Percentiles rank a stretch among this genome's conserved stretches.
phyloP scores from a whole-genome alignment of 2,888 invertebrate species.

The Cinara cedri region DNA sequence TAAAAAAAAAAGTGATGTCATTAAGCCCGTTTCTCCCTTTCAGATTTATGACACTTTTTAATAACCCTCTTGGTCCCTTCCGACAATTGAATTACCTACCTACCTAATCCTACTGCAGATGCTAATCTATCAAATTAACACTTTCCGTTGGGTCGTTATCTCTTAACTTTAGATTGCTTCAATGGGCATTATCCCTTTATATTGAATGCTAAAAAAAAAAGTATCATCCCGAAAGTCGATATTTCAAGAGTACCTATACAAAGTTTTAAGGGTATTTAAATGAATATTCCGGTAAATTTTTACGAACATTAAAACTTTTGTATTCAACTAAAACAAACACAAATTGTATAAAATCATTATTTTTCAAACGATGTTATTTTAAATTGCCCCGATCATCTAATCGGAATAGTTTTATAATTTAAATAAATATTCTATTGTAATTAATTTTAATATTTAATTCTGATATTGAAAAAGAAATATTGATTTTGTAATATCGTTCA shows the following conservation, averaged over 20 bases:
- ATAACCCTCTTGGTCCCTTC: constrained; percentile 48
- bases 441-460: not conserved
- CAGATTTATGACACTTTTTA: constrained; percentile 55
- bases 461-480: constrained; percentile 9
- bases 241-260: constrained; percentile 7
- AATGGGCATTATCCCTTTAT: constrained; percentile 26
- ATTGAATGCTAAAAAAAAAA: constrained; percentile 22
- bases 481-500: not conserved
- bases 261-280: constrained; percentile 16
- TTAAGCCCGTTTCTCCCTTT: constrained; percentile 16
- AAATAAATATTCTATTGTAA: not conserved
- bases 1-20: constrained; percentile 27
- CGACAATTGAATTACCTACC: constrained; percentile 44
- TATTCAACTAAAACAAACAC: constrained; percentile 4
- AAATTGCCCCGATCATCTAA: constrained; percentile 16
- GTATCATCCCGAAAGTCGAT: constrained; percentile 35
- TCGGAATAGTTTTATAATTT: constrained; percentile 8
- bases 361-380: not conserved
- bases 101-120: constrained; percentile 31
- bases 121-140: constrained; percentile 53
- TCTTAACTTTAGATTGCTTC: constrained; percentile 33
- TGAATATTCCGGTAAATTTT: constrained; percentile 26
- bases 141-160: constrained; percentile 50
- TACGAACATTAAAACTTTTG: constrained; percentile 21
- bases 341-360: not conserved